These are phyloP conservation scores for Xanthia togata DNA, from an alignment of 2,888 invertebrate genomes.

Conservation along the genomic window DNA sequence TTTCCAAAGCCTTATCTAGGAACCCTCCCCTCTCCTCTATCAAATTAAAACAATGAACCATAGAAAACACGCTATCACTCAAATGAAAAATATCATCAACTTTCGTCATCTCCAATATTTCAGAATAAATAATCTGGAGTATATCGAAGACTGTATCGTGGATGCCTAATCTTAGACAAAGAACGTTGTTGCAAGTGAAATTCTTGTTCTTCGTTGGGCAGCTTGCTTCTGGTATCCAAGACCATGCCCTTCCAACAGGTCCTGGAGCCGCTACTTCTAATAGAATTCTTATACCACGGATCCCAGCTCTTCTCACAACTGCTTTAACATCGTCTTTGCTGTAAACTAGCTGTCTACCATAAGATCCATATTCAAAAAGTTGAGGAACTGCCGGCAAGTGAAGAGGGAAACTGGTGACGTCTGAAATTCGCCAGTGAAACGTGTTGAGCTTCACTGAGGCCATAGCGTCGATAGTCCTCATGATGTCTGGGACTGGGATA, in stretches of 20 bases:
- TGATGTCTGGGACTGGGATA: conserved; percentile 93
- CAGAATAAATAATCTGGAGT: conserved; percentile 93
- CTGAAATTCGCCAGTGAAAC: conserved; percentile 97
- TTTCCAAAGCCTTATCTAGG: conserved; percentile 91
- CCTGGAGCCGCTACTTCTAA: conserved; percentile 97
- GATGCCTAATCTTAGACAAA: conserved; percentile 94
- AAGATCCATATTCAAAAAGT: conserved; percentile 95
- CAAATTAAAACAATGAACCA: conserved; percentile 92
- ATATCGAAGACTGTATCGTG: conserved; percentile 92
- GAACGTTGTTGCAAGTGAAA: conserved; percentile 92
- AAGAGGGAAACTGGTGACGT: conserved; percentile 97
- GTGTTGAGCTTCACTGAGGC: conserved; percentile 96
- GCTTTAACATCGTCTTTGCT: conserved; percentile 92
- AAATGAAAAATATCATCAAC: conserved; percentile 94
- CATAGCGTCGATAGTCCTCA: conserved; percentile 95
- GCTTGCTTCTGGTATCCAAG: conserved; percentile 92
- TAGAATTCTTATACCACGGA: conserved; percentile 95
- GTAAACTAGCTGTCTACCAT: conserved; percentile 93
- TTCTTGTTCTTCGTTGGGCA: conserved; percentile 74
- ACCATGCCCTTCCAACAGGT: conserved; percentile 96
- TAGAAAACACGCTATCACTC: conserved; percentile 94
- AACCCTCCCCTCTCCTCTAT: conserved; percentile 94
- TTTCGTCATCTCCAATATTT: conserved; percentile 93
- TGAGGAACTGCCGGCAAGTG: conserved; percentile 93
- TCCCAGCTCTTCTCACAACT: conserved; percentile 93